Evolutionary conservation across 2,113 vertebrate species (phyloP).

Genomic region (Balaenoptera acutorostrata): DNA sequence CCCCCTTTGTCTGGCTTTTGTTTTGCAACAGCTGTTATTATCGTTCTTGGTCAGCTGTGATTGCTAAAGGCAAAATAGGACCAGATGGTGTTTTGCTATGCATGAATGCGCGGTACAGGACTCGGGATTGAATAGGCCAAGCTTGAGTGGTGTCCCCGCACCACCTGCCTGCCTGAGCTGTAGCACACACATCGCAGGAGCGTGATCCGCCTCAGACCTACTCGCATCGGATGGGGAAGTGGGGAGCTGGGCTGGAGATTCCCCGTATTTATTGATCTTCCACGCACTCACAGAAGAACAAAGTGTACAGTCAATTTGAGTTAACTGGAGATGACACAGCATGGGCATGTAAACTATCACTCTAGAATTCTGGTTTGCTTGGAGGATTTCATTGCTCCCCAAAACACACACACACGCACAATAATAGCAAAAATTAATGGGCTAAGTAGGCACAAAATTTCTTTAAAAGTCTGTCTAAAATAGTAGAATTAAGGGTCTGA

Average conservation of each 20-base stretch:
- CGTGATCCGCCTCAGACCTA: slow-evolving; percentile 91
- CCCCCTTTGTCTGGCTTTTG: slow-evolving; percentile 98
- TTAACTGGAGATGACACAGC: slow-evolving; percentile 98
- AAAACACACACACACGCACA: slow-evolving; percentile 71
- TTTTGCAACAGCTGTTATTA: slow-evolving; percentile 99
- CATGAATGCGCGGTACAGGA: slow-evolving; percentile 99
- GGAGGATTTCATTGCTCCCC: slow-evolving; percentile 85
- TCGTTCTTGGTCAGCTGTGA: slow-evolving; percentile 99
- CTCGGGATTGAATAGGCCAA: slow-evolving; percentile 98
- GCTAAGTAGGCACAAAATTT: slow-evolving; percentile 68
- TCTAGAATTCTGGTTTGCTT: slow-evolving; percentile 86
- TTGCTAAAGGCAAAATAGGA: slow-evolving; percentile 99
- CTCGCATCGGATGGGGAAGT: slow-evolving; percentile 81
- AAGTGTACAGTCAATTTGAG: slow-evolving; percentile 93
- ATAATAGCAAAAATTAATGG: slow-evolving; percentile 71
- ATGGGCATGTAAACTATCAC: slow-evolving; percentile 95
- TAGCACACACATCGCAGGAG: slow-evolving; percentile 87
- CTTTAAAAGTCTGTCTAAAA: slow-evolving; percentile 37
- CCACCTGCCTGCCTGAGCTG: slow-evolving; percentile 98
- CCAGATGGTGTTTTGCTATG: slow-evolving; percentile 99
- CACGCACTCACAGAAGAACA: slow-evolving; percentile 91
- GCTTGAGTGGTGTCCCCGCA: slow-evolving; percentile 99
- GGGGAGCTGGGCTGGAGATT: slow-evolving; percentile 85
- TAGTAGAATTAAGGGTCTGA: slow-evolving; percentile 21
- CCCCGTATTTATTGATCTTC: slow-evolving; percentile 98